phyloP scores from a whole-genome alignment of 2,888 invertebrate genomes.

The Mamestra brassicae region DNA sequence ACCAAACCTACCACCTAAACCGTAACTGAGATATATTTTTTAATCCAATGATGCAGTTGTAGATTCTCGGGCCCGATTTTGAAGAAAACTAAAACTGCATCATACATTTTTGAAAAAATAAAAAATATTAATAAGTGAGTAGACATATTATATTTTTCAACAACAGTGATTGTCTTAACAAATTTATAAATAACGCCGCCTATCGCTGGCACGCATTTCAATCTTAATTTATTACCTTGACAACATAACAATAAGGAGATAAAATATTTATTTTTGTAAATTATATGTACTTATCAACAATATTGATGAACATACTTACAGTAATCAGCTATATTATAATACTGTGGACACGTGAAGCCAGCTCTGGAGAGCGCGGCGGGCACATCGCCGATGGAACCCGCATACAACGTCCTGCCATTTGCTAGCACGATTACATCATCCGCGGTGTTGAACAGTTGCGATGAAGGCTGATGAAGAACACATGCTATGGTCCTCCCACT shows the following conservation, averaged over 20 bases:
- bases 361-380: conserved; percentile 91
- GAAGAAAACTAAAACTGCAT: no score
- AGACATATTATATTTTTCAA: background rate
- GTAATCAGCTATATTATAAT: conserved; percentile 95
- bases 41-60: no score
- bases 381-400: conserved; percentile 91
- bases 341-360: conserved; percentile 93
- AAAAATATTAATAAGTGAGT: no score
- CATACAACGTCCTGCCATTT: conserved; percentile 93
- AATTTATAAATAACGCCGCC: background rate
- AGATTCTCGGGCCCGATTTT: no score
- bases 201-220: conserved; percentile 7
- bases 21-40: no score
- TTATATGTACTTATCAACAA: background rate
- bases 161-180: background rate
- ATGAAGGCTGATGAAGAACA: conserved; percentile 95
- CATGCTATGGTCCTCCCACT: conserved; percentile 93
- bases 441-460: conserved; percentile 93
- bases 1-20: no score
- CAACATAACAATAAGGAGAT: conserved; percentile 6
- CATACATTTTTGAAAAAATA: no score
- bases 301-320: conserved; percentile 86
- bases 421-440: conserved; percentile 94
- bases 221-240: conserved; percentile 21
- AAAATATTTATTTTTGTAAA: conserved; percentile 2